Evolutionary conservation across 2,113 vertebrate genomes (phyloP).

Genomic region (Nycticryphes semicollaris): DNA sequence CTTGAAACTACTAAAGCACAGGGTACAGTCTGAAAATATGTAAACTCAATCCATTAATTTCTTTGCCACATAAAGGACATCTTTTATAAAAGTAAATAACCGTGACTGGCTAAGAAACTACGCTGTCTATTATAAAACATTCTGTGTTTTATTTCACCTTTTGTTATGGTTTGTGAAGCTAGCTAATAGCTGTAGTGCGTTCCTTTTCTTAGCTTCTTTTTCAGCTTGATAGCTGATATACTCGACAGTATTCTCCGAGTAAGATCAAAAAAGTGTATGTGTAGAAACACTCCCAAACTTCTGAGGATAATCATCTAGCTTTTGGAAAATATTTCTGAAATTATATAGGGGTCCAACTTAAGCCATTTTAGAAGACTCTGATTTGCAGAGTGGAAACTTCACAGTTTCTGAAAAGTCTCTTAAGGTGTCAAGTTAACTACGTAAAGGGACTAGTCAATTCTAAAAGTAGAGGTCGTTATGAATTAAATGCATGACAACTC

Average conservation of each 20-base stretch:
- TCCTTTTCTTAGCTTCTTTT: background rate
- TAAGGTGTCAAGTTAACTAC: background rate
- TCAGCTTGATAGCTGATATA: background rate
- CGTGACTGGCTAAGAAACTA: background rate
- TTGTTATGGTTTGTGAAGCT: background rate
- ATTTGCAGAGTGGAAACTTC: background rate
- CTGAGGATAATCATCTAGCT: background rate
- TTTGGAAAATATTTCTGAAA: background rate
- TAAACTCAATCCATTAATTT: slow-evolving; percentile 21
- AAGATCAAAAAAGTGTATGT: background rate
- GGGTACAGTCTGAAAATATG: background rate
- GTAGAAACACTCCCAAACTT: background rate
- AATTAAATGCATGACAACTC: background rate
- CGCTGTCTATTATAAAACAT: background rate
- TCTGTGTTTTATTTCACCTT: background rate
- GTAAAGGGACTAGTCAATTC: background rate
- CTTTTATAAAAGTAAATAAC: slow-evolving; percentile 19
- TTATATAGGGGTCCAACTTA: background rate
- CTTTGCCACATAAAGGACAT: slow-evolving; percentile 21
- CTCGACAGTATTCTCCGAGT: background rate
- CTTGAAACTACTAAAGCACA: slow-evolving; percentile 40
- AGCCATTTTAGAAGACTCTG: background rate
- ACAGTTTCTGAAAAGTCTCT: background rate
- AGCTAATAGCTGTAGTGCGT: background rate
- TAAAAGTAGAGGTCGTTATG: background rate